Base-by-base conservation (phyloP, 2,888 invertebrate genomes). In the Eutolmus rufibarbis region DNA sequence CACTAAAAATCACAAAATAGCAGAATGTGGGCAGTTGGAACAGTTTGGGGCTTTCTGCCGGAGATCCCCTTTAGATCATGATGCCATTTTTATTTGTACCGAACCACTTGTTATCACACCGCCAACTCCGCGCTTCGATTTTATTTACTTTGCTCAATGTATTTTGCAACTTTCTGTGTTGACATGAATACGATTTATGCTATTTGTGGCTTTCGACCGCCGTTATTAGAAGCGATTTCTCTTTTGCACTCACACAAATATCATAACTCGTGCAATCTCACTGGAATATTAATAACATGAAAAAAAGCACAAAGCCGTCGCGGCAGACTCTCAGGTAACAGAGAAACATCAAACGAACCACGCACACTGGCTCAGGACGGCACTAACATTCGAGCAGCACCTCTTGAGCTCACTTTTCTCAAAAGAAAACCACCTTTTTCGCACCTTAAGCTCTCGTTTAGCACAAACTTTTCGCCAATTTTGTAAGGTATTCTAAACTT, bases 171-270 rank as follows among this genome's bases (percentile, higher is more conserved):
- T 81, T 81, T 46, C 34, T 37, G 28, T 56, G 56, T 81, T 81
- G 28, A 81, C 56, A 56, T 81, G 81, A 81, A 81, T 46, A 56
- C 56, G 66, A 66, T 81, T 81, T 81, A 51, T 81, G 81, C 81
- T 81, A 37, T 81, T 56, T 56, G 81, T 56, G 81, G 66, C 56
- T 81, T 81, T 81, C 81, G 34, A 56, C n/a, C 56, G 81, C 81
- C 81, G 81, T 81, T 81, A 57, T 34, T 81, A 81, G 81, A 81
- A 34, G 78, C 78, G 81, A 81, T 81, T 81, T 81, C 81, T 81
- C 81, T 81, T 81, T 81, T 81, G 31, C 81, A 81, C 81, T 56
- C 51, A 81, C 81, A 81, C 81, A 56, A n/a, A 57, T 12, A 81
- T 34, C 51, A 28, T 12, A 56, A 23, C 66, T 66, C 66, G 19